phyloP scores from a whole-genome alignment of 2,113 vertebrate genomes.

The Turnix velox region DNA sequence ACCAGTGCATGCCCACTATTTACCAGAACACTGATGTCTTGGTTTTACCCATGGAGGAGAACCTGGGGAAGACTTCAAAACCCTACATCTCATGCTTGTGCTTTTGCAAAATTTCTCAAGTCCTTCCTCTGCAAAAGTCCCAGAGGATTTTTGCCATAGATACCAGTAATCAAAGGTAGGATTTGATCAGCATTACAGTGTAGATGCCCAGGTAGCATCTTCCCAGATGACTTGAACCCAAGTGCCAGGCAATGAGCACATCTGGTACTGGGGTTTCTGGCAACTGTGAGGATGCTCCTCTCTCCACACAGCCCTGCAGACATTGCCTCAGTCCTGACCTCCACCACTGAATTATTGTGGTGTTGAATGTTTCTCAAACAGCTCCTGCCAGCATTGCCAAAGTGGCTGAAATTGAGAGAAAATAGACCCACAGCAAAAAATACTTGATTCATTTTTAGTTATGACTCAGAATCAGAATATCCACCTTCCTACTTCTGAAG shows the following conservation, averaged over 20 bases:
- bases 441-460: neutral
- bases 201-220: neutral
- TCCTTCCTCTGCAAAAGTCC: no score
- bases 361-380: neutral
- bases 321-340: accelerated
- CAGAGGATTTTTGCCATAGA: no score
- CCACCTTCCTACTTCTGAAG: neutral
- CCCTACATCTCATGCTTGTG: no score
- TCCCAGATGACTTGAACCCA: neutral
- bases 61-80: no score
- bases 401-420: neutral
- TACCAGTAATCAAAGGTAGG: neutral
- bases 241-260: accelerated
- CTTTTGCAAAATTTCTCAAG: no score
- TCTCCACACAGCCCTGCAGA: neutral
- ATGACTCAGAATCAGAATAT: neutral
- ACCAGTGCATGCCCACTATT: accelerated
- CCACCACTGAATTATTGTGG: neutral
- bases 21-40: neutral
- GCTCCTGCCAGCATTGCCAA: neutral
- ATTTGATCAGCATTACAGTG: neutral
- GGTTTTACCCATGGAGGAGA: neutral
- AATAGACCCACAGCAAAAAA: neutral
- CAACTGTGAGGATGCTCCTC: neutral
- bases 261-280: accelerated